Evolutionary conservation across 2,113 vertebrate species (phyloP).

Genomic region (Podarcis muralis): DNA sequence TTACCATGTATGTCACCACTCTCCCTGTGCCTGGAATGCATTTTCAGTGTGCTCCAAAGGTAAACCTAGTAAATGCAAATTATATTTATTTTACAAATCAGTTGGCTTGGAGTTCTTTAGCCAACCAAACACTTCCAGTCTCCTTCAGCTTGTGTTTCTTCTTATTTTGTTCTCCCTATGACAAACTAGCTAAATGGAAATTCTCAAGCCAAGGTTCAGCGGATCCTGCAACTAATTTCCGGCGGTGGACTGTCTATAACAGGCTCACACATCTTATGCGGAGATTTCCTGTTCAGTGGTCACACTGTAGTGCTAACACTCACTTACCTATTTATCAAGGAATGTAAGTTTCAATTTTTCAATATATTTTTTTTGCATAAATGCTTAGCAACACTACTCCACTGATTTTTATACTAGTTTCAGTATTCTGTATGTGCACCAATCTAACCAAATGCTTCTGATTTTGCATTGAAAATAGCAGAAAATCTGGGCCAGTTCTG

Average conservation of each 20-base stretch:
- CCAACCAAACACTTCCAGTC: neutral
- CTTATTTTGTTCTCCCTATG: neutral
- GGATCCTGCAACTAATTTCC: slow-evolving; percentile 90
- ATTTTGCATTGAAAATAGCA: neutral
- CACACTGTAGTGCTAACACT: slow-evolving; percentile 95
- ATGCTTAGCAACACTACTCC: neutral
- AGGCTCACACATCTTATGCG: slow-evolving; percentile 92
- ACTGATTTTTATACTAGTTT: neutral
- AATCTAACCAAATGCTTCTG: neutral
- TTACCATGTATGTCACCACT: slow-evolving; percentile 97
- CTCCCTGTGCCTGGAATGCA: slow-evolving; percentile 96
- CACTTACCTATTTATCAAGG: slow-evolving; percentile 96
- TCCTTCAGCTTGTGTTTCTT: slow-evolving; percentile 1
- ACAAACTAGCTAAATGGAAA: slow-evolving; percentile 88
- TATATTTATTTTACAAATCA: neutral
- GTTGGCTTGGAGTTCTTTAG: neutral
- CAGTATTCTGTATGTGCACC: neutral
- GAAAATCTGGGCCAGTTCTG: neutral
- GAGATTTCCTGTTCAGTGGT: slow-evolving; percentile 96
- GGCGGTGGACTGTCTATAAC: slow-evolving; percentile 95
- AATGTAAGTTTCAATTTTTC: slow-evolving; percentile 85
- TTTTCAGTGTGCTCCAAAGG: slow-evolving; percentile 95
- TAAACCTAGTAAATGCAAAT: slow-evolving; percentile 58
- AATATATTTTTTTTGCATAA: neutral
- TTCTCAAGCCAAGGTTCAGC: slow-evolving; percentile 90